Percentiles rank a stretch among this genome's conserved stretches.
These are phyloP conservation scores for Champsocephalus esox DNA, from an alignment of 2,797 vertebrate species.

Conservation along the genomic window DNA sequence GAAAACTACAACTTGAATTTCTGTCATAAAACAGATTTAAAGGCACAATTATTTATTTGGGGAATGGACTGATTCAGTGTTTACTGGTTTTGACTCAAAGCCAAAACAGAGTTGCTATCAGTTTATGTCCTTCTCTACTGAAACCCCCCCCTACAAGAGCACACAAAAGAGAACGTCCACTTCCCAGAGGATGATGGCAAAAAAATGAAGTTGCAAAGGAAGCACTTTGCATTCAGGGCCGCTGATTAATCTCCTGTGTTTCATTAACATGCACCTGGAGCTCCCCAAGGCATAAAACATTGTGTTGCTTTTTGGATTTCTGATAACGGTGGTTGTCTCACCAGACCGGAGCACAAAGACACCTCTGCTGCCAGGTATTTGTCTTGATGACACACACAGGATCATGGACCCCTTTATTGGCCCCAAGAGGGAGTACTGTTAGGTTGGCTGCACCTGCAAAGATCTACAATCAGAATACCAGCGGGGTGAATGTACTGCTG, in stretches of 20 bases:
- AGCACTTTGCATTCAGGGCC: slow-evolving; percentile 66
- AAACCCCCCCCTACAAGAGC: not conserved
- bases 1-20: not conserved
- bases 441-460: slow-evolving; percentile 7
- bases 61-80: not conserved
- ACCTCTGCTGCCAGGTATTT: slow-evolving; percentile 6
- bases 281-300: slow-evolving; percentile 46
- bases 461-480: not conserved
- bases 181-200: slow-evolving; percentile 14
- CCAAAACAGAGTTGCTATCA: not conserved
- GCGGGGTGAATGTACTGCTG: not conserved
- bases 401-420: slow-evolving; percentile 16
- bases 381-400: slow-evolving; percentile 11
- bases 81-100: not conserved
- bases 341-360: slow-evolving; percentile 3
- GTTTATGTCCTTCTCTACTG: not conserved
- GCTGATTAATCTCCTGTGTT: slow-evolving; percentile 81
- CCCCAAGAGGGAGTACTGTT: slow-evolving; percentile 4
- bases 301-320: slow-evolving; percentile 41
- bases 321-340: slow-evolving; percentile 5
- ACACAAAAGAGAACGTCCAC: slow-evolving; percentile 6
- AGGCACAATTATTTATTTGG: not conserved
- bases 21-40: not conserved
- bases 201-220: slow-evolving; percentile 54
- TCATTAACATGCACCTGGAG: slow-evolving; percentile 59